Evolutionary conservation across 2,797 vertebrate genomes (phyloP).

Genomic region (Gila robusta): DNA sequence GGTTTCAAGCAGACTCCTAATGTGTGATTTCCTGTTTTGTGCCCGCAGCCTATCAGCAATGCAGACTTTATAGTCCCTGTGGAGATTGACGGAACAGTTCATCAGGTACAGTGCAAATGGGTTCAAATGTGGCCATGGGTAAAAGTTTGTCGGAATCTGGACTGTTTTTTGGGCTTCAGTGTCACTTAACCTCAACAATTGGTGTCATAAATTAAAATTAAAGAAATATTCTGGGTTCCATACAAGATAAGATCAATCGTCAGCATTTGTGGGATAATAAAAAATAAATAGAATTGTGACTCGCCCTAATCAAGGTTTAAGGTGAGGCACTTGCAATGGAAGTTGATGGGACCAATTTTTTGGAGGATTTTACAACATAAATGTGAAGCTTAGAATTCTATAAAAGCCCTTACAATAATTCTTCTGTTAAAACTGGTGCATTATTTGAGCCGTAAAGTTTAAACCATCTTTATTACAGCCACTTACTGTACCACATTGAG

Average conservation of each 20-base stretch:
- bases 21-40: slow-evolving; percentile 51
- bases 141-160: background rate
- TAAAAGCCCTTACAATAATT: no score
- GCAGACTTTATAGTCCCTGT: slow-evolving; percentile 88
- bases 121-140: background rate
- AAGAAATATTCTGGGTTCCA: background rate
- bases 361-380: background rate
- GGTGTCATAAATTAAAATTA: background rate
- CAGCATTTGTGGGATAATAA: background rate
- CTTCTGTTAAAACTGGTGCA: no score
- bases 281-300: background rate
- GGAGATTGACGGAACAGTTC: slow-evolving; percentile 97
- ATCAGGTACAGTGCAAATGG: slow-evolving; percentile 85
- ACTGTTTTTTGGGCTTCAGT: background rate
- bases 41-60: slow-evolving; percentile 92
- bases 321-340: background rate
- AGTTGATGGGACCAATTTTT: background rate
- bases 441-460: background rate
- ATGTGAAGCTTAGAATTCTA: no score
- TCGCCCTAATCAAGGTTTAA: slow-evolving; percentile 54
- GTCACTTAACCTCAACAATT: background rate
- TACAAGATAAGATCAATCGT: background rate
- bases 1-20: slow-evolving; percentile 2
- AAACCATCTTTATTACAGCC: background rate
- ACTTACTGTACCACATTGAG: no score